Conservation (phyloP, 2,113 vertebrate species). For the Sturnus vulgaris region DNA sequence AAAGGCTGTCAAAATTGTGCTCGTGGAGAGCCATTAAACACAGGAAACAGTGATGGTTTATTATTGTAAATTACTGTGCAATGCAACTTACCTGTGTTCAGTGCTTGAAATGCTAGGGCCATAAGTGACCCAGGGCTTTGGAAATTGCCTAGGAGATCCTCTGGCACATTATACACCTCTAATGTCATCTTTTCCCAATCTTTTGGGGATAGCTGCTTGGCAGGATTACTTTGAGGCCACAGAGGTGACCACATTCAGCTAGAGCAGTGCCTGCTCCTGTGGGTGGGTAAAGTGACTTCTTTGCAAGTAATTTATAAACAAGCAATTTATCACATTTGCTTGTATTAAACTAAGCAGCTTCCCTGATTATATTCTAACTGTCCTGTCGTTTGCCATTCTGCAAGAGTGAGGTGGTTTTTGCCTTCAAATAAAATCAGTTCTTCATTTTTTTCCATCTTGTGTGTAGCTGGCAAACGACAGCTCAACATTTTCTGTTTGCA, state of each 20-base stretch:
- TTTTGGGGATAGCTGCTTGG: not conserved
- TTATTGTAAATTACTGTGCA: not conserved
- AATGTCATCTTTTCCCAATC: not conserved
- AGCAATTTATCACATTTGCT: not conserved
- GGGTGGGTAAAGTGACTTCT: accelerated
- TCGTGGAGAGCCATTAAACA: not conserved
- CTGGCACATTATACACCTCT: not conserved
- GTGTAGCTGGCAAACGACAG: not conserved
- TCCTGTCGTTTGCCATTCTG: not conserved
- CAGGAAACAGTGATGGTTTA: not conserved
- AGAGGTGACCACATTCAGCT: not conserved
- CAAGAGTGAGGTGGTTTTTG: not conserved
- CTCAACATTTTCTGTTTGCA: not conserved
- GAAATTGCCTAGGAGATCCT: not conserved
- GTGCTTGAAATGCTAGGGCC: not conserved
- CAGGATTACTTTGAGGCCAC: not conserved
- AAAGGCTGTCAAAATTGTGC: not conserved
- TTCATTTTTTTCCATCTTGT: not conserved
- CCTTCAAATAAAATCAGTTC: not conserved
- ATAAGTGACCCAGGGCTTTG: not conserved
- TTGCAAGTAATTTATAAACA: not conserved
- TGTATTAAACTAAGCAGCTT: not conserved
- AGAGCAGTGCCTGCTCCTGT: not conserved
- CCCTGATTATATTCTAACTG: not conserved
- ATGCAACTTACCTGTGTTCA: not conserved